A percentile compares a stretch with the other conserved stretches of the same genome.
Evolutionary conservation across 2,888 invertebrate genomes (phyloP).

Genomic region (Phengaris arion): DNA sequence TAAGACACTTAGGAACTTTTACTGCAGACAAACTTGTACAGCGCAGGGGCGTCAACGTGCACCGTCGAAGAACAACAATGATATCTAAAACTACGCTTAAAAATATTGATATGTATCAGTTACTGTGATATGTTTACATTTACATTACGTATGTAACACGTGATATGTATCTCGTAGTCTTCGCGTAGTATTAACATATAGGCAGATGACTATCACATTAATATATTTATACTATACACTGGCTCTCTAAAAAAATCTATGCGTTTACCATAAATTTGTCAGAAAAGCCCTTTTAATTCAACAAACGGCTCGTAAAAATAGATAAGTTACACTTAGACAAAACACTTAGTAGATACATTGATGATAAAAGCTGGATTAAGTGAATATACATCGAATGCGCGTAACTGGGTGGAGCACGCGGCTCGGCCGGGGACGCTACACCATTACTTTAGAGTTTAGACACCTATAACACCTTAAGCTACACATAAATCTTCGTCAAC

Average conservation of each 20-base stretch:
- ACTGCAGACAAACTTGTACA: neutral
- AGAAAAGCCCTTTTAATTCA: slow-evolving; percentile 35
- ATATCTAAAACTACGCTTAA: slow-evolving; percentile 68
- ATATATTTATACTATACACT: slow-evolving; percentile 38
- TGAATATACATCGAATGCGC: slow-evolving; percentile 28
- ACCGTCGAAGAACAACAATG: slow-evolving; percentile 72
- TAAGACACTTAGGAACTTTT: too few species aligned
- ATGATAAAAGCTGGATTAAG: slow-evolving; percentile 31
- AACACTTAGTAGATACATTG: slow-evolving; percentile 30
- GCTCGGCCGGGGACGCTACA: slow-evolving; percentile 12
- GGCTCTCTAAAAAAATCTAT: slow-evolving; percentile 37
- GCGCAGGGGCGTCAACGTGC: slow-evolving; percentile 41
- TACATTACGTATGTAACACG: slow-evolving; percentile 41
- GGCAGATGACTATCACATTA: slow-evolving; percentile 43
- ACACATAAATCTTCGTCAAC: slow-evolving; percentile 14
- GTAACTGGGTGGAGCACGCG: neutral
- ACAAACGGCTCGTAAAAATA: slow-evolving; percentile 25
- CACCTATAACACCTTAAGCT: slow-evolving; percentile 17
- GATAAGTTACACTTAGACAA: slow-evolving; percentile 25
- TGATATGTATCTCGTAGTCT: slow-evolving; percentile 46
- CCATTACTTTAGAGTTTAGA: slow-evolving; percentile 23
- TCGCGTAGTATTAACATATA: slow-evolving; percentile 40
- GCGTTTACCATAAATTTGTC: slow-evolving; percentile 38
- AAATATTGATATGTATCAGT: slow-evolving; percentile 53
- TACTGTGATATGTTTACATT: slow-evolving; percentile 44